These are phyloP conservation scores for Trochalopteron elliotii DNA, from an alignment of 2,113 vertebrate genomes.

Conservation along the genomic window DNA sequence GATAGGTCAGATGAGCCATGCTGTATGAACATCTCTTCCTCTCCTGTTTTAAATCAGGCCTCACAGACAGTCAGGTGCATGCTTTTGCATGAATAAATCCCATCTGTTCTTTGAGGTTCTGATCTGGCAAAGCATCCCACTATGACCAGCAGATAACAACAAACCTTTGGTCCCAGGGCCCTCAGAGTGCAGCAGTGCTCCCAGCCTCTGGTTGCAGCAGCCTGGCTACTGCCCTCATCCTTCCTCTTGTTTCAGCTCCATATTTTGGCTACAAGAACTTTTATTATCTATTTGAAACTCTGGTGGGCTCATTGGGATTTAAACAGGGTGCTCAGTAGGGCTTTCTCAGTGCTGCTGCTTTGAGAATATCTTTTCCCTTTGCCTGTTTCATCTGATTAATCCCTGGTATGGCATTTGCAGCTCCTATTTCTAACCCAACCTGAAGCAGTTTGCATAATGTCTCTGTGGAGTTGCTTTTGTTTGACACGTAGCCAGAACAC, in stretches of 20 bases:
- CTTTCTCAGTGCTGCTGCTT: neutral
- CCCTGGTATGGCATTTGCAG: neutral
- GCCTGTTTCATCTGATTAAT: neutral
- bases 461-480: neutral
- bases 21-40: neutral
- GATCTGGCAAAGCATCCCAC: neutral
- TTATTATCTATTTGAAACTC: neutral
- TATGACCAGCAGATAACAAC: neutral
- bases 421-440: neutral
- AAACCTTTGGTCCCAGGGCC: neutral
- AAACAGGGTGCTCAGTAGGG: neutral
- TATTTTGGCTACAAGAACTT: neutral
- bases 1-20: neutral
- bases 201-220: neutral
- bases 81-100: neutral
- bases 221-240: accelerated
- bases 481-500: neutral
- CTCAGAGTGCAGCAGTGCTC: neutral
- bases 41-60: neutral
- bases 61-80: neutral
- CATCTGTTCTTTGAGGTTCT: neutral
- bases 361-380: neutral
- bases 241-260: neutral
- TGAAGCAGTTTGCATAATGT: neutral
- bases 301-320: neutral